Percentiles rank a stretch among this genome's conserved stretches.
Evolutionary conservation across 2,113 vertebrate species (phyloP).

Genomic region (Galbula dea): DNA sequence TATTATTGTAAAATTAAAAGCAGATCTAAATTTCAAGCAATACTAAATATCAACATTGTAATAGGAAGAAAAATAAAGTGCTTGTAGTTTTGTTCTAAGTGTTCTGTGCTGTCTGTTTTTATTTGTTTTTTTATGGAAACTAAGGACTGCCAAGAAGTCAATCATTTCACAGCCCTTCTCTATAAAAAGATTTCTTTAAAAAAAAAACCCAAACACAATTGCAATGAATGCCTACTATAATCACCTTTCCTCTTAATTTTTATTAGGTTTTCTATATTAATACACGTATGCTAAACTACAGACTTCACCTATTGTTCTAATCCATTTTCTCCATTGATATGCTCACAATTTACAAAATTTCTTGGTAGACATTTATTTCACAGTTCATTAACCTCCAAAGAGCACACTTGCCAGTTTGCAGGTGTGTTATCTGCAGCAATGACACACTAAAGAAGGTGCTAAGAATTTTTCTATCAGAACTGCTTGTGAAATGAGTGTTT

Average conservation of each 20-base stretch:
- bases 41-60: slow-evolving; percentile 63
- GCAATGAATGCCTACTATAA: slow-evolving; percentile 20
- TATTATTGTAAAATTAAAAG: slow-evolving; percentile 67
- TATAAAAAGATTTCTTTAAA: slow-evolving; percentile 39
- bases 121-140: slow-evolving; percentile 33
- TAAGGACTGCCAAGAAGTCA: slow-evolving; percentile 44
- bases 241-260: slow-evolving; percentile 38
- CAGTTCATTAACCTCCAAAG: slow-evolving; percentile 60
- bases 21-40: slow-evolving; percentile 67
- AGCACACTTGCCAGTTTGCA: slow-evolving; percentile 36
- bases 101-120: slow-evolving; percentile 64
- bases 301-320: slow-evolving; percentile 55
- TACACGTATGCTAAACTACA: not conserved
- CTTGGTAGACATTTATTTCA: slow-evolving; percentile 66
- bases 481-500: not conserved
- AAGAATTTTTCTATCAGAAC: slow-evolving; percentile 36
- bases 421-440: slow-evolving; percentile 56
- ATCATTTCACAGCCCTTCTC: slow-evolving; percentile 31
- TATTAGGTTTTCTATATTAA: slow-evolving; percentile 57
- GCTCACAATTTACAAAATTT: slow-evolving; percentile 59
- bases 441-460: slow-evolving; percentile 37
- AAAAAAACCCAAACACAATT: slow-evolving; percentile 20
- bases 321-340: slow-evolving; percentile 57
- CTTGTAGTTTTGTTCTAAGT: slow-evolving; percentile 67
- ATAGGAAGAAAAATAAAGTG: slow-evolving; percentile 69